Evolutionary conservation across 2,888 invertebrate species (phyloP).

Genomic region (Pardosa pseudoannulata): DNA sequence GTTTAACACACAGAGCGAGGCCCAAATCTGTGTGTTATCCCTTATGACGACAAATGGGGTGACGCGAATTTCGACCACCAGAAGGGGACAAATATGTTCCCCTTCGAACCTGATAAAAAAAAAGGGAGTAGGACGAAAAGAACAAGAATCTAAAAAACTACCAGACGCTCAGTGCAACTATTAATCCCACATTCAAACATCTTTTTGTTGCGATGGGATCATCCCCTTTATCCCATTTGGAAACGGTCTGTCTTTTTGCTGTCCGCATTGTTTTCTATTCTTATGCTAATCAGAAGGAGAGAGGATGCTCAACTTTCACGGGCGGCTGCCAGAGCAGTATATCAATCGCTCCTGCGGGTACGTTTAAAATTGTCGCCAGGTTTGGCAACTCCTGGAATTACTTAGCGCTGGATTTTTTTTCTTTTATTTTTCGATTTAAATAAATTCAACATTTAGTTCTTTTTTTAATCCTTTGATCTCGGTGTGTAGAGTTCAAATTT

Average conservation of each 20-base stretch:
- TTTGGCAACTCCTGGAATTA: not conserved
- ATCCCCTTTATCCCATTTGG: slow-evolving; percentile 62
- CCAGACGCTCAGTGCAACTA: slow-evolving; percentile 48
- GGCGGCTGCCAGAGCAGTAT: not conserved
- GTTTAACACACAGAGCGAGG: not conserved
- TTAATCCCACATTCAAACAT: slow-evolving; percentile 69
- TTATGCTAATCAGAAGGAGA: slow-evolving; percentile 65
- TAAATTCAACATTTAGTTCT: too few relatives aligned
- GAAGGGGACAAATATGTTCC: slow-evolving; percentile 68
- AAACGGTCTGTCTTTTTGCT: slow-evolving; percentile 39
- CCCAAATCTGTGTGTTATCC: slow-evolving; percentile 46
- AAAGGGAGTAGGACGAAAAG: not conserved
- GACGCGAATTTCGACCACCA: slow-evolving; percentile 37
- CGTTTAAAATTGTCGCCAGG: too few relatives aligned
- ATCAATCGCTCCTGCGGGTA: slow-evolving; percentile 27
- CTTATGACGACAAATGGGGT: slow-evolving; percentile 45
- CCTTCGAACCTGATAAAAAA: not conserved
- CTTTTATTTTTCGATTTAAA: too few relatives aligned
- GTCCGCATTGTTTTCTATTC: slow-evolving; percentile 56
- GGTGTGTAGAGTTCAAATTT: too few relatives aligned
- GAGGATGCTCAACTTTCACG: slow-evolving; percentile 40
- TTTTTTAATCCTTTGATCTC: too few relatives aligned
- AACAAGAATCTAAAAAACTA: too few relatives aligned
- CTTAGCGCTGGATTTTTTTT: not conserved
- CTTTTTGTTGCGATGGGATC: slow-evolving; percentile 46